These are phyloP conservation scores for Lates calcarifer DNA, from an alignment of 2,113 vertebrate genomes.

Conservation along the genomic window DNA sequence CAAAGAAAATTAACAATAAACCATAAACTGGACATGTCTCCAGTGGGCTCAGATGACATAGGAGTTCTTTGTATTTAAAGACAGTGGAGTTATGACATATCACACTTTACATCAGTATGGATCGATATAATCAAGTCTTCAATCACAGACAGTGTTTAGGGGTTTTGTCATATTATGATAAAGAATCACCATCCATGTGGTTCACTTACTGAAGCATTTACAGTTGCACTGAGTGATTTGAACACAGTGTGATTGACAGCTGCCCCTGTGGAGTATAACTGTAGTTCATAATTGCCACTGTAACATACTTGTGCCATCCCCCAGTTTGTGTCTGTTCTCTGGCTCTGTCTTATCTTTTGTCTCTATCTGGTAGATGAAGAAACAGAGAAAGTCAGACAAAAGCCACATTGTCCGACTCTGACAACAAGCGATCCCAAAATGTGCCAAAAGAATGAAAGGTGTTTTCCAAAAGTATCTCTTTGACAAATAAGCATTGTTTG, in stretches of 20 bases:
- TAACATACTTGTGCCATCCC: not conserved
- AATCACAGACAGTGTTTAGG: not conserved
- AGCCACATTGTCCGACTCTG: conserved; percentile 84
- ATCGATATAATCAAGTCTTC: too few relatives aligned
- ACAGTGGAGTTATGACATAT: too few relatives aligned
- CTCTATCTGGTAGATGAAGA: conserved; percentile 62
- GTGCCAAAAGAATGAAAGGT: conserved; percentile 81
- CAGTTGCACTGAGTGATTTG: not conserved
- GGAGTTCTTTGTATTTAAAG: too few relatives aligned
- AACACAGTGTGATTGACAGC: conserved; percentile 5
- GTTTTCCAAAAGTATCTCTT: conserved; percentile 82
- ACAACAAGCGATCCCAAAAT: conserved; percentile 75
- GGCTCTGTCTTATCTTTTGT: conserved; percentile 61
- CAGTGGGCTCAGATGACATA: too few relatives aligned
- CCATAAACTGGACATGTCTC: not conserved
- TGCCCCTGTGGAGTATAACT: conserved; percentile 1
- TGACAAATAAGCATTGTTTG: conserved; percentile 90
- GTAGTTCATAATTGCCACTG: not conserved
- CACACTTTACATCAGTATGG: too few relatives aligned
- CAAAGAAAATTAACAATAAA: not conserved
- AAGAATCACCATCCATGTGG: not conserved
- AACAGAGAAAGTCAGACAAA: conserved; percentile 84
- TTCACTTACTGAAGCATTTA: not conserved
- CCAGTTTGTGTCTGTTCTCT: conserved; percentile 21
- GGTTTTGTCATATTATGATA: not conserved